Conservation (phyloP, 30 jellyfish, hydroid and myxozoan genomes). For the Sanderia malayensis region DNA sequence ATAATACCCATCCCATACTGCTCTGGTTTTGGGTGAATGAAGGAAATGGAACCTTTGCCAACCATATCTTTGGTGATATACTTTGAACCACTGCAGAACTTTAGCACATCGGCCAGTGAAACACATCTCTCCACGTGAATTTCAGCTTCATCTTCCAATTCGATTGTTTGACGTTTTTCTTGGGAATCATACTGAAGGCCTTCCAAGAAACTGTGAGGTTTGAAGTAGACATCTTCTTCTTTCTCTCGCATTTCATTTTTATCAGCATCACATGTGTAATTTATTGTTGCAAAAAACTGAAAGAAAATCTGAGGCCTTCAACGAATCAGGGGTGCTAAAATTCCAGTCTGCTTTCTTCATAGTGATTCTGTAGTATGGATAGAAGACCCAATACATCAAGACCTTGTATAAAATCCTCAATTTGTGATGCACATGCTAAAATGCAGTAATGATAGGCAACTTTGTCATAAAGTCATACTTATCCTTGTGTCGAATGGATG, state of each 20-base stretch:
- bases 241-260: neutral
- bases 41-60: slow-evolving; percentile 10
- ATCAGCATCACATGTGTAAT: neutral
- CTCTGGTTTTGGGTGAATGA: slow-evolving; percentile 10
- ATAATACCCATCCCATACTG: slow-evolving; percentile 7
- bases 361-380: neutral
- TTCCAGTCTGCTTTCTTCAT: slow-evolving; percentile 13
- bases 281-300: neutral
- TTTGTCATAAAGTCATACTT: no score
- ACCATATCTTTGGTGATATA: neutral
- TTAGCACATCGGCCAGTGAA: slow-evolving; percentile 5
- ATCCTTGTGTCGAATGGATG: no score
- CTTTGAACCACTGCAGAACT: slow-evolving; percentile 23
- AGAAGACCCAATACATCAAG: slow-evolving; percentile 13
- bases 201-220: neutral
- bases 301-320: neutral
- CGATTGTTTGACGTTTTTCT: neutral
- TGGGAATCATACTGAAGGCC: neutral
- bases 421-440: no score
- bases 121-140: neutral
- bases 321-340: neutral
- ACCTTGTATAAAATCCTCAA: no score
- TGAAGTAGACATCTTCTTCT: slow-evolving; percentile 5
- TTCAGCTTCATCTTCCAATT: neutral
- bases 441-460: no score